Evolutionary conservation across 2,113 vertebrate genomes (phyloP).

Genomic region (Siniperca chuatsi): DNA sequence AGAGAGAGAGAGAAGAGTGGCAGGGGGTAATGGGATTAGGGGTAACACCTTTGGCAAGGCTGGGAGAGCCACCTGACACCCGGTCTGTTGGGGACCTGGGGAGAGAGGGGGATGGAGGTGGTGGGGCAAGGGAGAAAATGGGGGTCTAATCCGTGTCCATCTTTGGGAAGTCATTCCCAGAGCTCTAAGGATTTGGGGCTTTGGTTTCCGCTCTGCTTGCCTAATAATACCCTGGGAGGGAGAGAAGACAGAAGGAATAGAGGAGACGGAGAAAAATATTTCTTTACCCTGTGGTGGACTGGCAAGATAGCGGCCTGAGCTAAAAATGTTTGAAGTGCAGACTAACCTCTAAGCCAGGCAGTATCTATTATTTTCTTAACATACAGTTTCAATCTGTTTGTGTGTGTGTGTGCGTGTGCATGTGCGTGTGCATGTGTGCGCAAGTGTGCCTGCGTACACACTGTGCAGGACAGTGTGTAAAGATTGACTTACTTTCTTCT

Average conservation of each 20-base stretch:
- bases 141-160: constrained; percentile 97
- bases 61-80: constrained; percentile 97
- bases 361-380: constrained; percentile 31
- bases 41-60: constrained; percentile 93
- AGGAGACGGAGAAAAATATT: constrained; percentile 80
- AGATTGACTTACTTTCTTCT: constrained; percentile 74
- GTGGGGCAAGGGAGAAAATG: constrained; percentile 72
- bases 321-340: constrained; percentile 61
- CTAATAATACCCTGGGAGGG: constrained; percentile 94
- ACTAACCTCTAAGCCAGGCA: constrained; percentile 52
- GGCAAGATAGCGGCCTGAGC: constrained; percentile 60
- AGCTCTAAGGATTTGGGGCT: constrained; percentile 89
- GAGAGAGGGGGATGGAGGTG: constrained; percentile 64
- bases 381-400: constrained; percentile 32
- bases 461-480: constrained; percentile 60
- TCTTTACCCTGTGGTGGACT: constrained; percentile 74
- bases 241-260: constrained; percentile 69
- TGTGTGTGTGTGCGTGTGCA: constrained; percentile 24
- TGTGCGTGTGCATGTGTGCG: neutral
- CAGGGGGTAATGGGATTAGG: constrained; percentile 97
- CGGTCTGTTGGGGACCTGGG: constrained; percentile 92
- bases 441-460: constrained; percentile 37
- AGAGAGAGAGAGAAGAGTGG: constrained; percentile 31
- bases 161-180: constrained; percentile 97
- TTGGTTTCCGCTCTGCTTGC: constrained; percentile 92